Conservation (phyloP, 2,888 invertebrate genomes). For the Pyrochroa serraticornis region DNA sequence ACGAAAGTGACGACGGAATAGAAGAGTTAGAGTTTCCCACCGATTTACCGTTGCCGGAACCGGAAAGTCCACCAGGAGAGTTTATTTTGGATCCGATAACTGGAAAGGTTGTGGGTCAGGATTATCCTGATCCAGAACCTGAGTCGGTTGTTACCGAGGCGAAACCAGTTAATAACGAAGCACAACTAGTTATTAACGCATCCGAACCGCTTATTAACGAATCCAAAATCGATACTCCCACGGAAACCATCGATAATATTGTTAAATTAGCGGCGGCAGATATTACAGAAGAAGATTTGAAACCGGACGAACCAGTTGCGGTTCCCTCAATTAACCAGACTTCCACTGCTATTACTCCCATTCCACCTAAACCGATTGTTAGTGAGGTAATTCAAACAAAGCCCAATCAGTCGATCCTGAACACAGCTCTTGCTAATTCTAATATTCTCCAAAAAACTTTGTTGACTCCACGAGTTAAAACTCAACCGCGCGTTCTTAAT, state of each 20-base stretch:
- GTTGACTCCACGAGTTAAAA: slow-evolving; percentile 36
- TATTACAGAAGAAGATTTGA: slow-evolving; percentile 50
- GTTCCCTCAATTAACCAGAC: neutral
- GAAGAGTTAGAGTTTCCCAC: slow-evolving; percentile 70
- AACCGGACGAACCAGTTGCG: slow-evolving; percentile 31
- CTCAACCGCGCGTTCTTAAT: slow-evolving; percentile 37
- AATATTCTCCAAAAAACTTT: slow-evolving; percentile 51
- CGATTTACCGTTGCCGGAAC: slow-evolving; percentile 62
- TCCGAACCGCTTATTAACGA: neutral
- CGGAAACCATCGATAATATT: slow-evolving; percentile 48
- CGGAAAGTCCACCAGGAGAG: slow-evolving; percentile 69
- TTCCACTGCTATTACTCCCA: neutral
- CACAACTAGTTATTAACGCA: slow-evolving; percentile 30
- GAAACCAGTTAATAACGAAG: neutral
- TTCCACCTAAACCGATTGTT: slow-evolving; percentile 1
- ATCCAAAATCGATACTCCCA: slow-evolving; percentile 17
- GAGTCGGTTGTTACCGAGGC: slow-evolving; percentile 31
- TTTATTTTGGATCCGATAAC: slow-evolving; percentile 75
- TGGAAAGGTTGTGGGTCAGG: slow-evolving; percentile 57
- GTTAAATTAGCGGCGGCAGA: slow-evolving; percentile 54
- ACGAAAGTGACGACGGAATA: slow-evolving; percentile 63
- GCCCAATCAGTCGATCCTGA: slow-evolving; percentile 50
- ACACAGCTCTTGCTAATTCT: slow-evolving; percentile 49
- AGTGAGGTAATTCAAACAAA: slow-evolving; percentile 2
- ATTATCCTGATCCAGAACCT: slow-evolving; percentile 48